Evolutionary conservation across 2,797 vertebrate genomes (phyloP), one percentile per base, ranked within the genome.

Genomic region (Limosa lapponica): DNA sequence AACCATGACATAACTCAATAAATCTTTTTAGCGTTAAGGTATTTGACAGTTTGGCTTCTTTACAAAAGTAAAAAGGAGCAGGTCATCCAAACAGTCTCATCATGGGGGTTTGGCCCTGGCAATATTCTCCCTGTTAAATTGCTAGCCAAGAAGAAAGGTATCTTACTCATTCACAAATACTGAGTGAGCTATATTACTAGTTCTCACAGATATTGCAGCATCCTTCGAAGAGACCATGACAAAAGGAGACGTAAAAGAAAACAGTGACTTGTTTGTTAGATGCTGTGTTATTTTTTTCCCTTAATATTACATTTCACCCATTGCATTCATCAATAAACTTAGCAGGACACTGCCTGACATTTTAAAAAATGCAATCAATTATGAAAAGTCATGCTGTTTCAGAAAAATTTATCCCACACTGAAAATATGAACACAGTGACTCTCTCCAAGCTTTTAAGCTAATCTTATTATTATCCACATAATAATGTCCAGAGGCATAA

Each of bases 301-400:
- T 74, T 91, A 89, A 64, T 80, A 64, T 16, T 94, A 79, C 49
- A 57, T 86, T 94, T 95, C 85, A 69, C 44, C 34, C 79, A 65
- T 27, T 82, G 70, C 80, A 91, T 93, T 94, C 93, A 91, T 95
- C 91, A 91, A 93, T 89, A 90, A 89, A 82, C 87, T 93, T 91
- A 96, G 95, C 87, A 92, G 92, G 96, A 92, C 1, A 4, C 86
- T 89, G 85, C 57, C 77, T 96, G 95, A 95, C 95, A 95, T 96
- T 96, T 94, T 85, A 11, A 77, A 92, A 94, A 89, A 95, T 61
- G 74, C 87, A 82, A 93, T 94, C 95, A 93, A 92, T 95, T 96
- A 96, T 71, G 83, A 94, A 78, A 87, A 96, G 93, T 77, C 95
- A 67, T 67, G 86, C 90, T 95, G 90, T 36, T 87, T 70, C 46